phyloP scores from a whole-genome alignment of 2,888 invertebrate genomes.

The Brachylomia viminalis region DNA sequence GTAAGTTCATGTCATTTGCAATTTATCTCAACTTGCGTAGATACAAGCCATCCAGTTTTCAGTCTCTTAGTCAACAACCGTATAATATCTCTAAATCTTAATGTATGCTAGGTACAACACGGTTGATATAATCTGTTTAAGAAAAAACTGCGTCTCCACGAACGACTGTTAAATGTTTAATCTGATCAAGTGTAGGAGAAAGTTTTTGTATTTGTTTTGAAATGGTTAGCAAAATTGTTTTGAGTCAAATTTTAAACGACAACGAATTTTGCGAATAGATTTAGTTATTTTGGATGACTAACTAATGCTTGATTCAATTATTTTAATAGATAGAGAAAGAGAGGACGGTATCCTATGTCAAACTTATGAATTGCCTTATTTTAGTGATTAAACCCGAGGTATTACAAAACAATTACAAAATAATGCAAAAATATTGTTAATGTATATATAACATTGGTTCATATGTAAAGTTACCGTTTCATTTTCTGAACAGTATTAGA shows the following conservation, averaged over 20 bases:
- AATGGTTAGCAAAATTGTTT: conserved; percentile 21
- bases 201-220: conserved; percentile 46
- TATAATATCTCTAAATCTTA: conserved; percentile 49
- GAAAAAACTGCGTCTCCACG: conserved; percentile 29
- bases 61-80: conserved; percentile 16
- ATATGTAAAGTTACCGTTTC: no score
- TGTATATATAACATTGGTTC: background rate
- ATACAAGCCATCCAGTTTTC: conserved; percentile 16
- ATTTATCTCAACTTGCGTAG: conserved; percentile 32
- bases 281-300: background rate
- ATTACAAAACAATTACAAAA: background rate
- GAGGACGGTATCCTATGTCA: background rate
- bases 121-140: conserved; percentile 40
- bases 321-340: background rate
- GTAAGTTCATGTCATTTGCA: conserved; percentile 27
- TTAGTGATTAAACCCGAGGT: background rate
- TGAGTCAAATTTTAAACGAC: background rate
- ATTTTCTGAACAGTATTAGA: background rate
- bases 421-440: background rate
- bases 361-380: background rate
- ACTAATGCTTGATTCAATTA: conserved; percentile 1
- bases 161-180: conserved; percentile 24
- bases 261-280: background rate
- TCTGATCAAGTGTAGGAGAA: conserved; percentile 54
- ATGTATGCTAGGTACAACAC: conserved; percentile 25